phyloP scores from a whole-genome alignment of 1,140 invertebrate species.

The Neodiprion pinetum region DNA sequence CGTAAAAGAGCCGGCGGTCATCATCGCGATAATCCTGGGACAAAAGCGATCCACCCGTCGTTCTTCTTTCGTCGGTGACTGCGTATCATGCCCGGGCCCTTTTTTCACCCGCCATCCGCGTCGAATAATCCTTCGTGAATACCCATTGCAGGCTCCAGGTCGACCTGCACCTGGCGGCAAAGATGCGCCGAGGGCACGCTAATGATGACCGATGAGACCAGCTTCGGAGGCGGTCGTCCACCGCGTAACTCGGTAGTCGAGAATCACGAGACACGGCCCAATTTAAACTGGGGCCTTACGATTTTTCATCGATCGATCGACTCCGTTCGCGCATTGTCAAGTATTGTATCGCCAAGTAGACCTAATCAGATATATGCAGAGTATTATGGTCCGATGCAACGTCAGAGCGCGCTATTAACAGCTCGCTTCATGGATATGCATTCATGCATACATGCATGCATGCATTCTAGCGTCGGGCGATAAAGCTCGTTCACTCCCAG shows the following conservation, averaged over 20 bases:
- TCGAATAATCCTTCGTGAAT: neutral
- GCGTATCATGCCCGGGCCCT: neutral
- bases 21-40: conserved; percentile 8
- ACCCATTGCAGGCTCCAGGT: neutral
- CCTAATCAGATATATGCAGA: conserved; percentile 6
- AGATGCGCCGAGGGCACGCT: neutral
- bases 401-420: conserved; percentile 14
- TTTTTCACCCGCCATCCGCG: neutral
- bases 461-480: neutral
- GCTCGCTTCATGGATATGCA: neutral
- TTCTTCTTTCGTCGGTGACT: conserved; percentile 1
- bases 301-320: neutral
- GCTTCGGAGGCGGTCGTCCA: neutral
- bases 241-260: conserved; percentile 2
- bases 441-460: neutral
- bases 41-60: conserved; percentile 8
- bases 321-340: neutral
- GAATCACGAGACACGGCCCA: neutral
- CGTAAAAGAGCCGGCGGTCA: conserved; percentile 6
- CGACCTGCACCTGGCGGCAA: neutral
- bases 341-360: neutral
- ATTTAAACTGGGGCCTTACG: neutral
- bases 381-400: neutral
- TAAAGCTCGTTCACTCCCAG: neutral
- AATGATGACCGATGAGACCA: conserved; percentile 13